Conservation (phyloP, 2,797 vertebrate species). For the Scarus forsteni region DNA sequence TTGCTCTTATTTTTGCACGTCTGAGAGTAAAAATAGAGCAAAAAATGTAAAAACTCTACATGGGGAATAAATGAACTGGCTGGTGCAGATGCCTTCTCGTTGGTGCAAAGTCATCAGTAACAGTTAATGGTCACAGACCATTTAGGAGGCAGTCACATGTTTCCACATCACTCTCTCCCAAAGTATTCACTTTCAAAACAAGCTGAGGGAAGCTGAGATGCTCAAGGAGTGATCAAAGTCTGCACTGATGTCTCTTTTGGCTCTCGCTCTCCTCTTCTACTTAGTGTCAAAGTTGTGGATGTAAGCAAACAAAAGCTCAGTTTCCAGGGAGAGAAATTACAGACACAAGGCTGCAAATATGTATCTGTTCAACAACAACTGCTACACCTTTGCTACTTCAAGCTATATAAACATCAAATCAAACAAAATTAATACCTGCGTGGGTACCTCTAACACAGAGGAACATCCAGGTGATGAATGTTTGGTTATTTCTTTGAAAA, state of each 20-base stretch:
- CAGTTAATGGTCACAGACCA: neutral
- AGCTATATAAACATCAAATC: too few species aligned
- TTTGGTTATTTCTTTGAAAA: too few species aligned
- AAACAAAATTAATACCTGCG: too few species aligned
- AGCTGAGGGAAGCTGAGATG: neutral
- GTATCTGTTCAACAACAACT: conserved; percentile 4
- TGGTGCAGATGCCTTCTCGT: neutral
- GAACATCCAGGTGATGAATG: too few species aligned
- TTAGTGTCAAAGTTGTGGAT: conserved; percentile 7
- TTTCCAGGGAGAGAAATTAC: conserved; percentile 9
- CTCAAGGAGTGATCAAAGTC: conserved; percentile 18
- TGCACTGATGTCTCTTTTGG: neutral
- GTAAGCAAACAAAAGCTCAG: conserved; percentile 27
- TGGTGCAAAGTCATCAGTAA: conserved; percentile 4
- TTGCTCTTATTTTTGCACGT: too few species aligned
- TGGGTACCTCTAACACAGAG: too few species aligned
- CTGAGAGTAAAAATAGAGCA: too few species aligned
- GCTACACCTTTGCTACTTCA: too few species aligned
- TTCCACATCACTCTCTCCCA: conserved; percentile 29
- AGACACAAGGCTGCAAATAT: conserved; percentile 28
- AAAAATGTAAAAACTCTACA: neutral
- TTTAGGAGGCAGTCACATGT: conserved; percentile 8
- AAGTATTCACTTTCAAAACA: conserved; percentile 32
- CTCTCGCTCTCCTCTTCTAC: conserved; percentile 2
- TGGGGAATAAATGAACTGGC: neutral